A percentile compares a stretch with the other conserved stretches of the same genome.
These are phyloP conservation scores for Maylandia zebra DNA, from an alignment of 2,113 vertebrate species.

Conservation along the genomic window DNA sequence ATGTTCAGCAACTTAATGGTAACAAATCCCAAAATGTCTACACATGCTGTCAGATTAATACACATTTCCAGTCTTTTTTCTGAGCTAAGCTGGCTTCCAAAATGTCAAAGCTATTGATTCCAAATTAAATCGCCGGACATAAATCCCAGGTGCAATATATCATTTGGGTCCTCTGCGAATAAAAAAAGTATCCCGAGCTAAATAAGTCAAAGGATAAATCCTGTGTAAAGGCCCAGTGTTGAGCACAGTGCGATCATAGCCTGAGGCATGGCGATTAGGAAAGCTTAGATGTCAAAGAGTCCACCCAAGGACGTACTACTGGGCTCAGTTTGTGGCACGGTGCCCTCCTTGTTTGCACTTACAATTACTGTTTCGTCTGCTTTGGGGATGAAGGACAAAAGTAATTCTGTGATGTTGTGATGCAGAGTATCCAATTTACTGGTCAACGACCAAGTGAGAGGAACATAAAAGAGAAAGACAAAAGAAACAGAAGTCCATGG, in stretches of 20 bases:
- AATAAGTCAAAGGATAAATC: constrained; percentile 21
- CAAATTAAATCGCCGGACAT: background rate
- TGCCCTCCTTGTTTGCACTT: background rate
- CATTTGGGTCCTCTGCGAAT: background rate
- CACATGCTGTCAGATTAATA: background rate
- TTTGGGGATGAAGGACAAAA: constrained; percentile 1
- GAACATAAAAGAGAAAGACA: constrained; percentile 27
- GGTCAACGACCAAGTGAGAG: constrained; percentile 36
- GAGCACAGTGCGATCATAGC: constrained; percentile 30
- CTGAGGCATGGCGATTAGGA: constrained; percentile 32
- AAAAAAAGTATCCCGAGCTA: background rate
- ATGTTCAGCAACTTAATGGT: background rate
- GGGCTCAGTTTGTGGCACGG: constrained; percentile 30
- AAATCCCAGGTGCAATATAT: background rate
- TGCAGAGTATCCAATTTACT: constrained; percentile 33
- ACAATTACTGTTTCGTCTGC: background rate
- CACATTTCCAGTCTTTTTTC: background rate
- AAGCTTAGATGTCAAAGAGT: background rate
- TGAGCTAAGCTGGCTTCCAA: background rate
- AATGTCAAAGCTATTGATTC: background rate
- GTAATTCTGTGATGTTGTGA: constrained; percentile 3
- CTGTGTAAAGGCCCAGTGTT: constrained; percentile 1
- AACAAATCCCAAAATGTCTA: background rate
- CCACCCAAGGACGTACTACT: background rate
- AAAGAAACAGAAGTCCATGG: constrained; percentile 32